phyloP scores from a whole-genome alignment of 2,888 invertebrate species.

The Mesochorus sp. region DNA sequence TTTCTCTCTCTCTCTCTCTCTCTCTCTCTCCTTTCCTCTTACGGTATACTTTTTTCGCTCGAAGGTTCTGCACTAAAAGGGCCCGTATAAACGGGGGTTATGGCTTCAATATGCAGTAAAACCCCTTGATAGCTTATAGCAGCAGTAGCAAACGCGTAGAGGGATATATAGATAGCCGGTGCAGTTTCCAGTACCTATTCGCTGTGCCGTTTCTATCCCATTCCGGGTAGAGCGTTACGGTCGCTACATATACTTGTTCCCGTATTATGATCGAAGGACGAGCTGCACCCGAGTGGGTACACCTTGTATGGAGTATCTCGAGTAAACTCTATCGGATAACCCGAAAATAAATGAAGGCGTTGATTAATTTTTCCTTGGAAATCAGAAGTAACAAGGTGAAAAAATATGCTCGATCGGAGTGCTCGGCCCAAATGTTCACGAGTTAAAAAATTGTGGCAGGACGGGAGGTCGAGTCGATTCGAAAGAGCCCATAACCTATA shows the following conservation, averaged over 20 bases:
- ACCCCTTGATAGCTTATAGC: slow-evolving; percentile 69
- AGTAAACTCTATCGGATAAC: too few relatives aligned
- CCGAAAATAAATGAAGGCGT: too few relatives aligned
- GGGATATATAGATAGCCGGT: neutral
- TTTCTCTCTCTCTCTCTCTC: slow-evolving; percentile 6
- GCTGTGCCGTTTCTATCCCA: slow-evolving; percentile 25
- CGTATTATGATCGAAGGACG: too few relatives aligned
- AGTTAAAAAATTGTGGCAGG: too few relatives aligned
- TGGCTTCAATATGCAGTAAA: slow-evolving; percentile 77
- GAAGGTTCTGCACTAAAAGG: slow-evolving; percentile 71
- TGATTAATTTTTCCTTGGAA: too few relatives aligned
- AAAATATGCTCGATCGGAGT: too few relatives aligned
- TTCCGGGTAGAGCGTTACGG: slow-evolving; percentile 13
- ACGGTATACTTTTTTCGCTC: slow-evolving; percentile 66
- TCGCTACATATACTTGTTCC: neutral
- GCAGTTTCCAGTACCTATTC: slow-evolving; percentile 21
- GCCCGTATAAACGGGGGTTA: slow-evolving; percentile 72
- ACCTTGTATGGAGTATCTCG: neutral
- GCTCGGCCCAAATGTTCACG: too few relatives aligned
- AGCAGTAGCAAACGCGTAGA: slow-evolving; percentile 29
- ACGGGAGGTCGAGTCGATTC: too few relatives aligned
- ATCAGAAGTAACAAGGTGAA: too few relatives aligned
- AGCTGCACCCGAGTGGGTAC: neutral
- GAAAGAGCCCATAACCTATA: too few relatives aligned
- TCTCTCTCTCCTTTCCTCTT: slow-evolving; percentile 6